Conservation (phyloP, 2,888 invertebrate genomes). For the Stenodera caucasica region DNA sequence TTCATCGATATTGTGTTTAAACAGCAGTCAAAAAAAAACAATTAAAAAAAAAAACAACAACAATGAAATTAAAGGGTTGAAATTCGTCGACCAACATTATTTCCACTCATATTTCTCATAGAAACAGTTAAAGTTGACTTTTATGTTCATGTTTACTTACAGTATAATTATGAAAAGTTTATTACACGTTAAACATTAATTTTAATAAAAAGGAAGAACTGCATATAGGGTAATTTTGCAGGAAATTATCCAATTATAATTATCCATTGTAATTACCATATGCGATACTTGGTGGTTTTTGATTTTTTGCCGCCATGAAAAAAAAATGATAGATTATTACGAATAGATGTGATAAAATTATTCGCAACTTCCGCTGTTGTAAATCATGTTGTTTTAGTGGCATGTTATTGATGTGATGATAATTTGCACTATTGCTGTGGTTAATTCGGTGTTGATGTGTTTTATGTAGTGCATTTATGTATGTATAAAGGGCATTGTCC, state of each 20-base stretch:
- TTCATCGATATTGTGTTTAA: slow-evolving; percentile 26
- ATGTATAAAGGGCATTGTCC: not conserved
- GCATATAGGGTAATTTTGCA: not conserved
- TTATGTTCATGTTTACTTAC: slow-evolving; percentile 17
- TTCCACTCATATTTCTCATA: not conserved
- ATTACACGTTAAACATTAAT: not conserved
- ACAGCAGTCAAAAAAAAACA: not conserved
- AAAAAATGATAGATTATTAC: not conserved
- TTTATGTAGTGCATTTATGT: not conserved
- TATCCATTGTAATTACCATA: not conserved
- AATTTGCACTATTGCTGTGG: slow-evolving; percentile 4
- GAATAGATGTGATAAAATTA: not conserved
- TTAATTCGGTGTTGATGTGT: slow-evolving; percentile 6
- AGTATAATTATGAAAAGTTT: slow-evolving; percentile 12
- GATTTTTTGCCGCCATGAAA: not conserved
- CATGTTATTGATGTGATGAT: not conserved
- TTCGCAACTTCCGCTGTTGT: not conserved
- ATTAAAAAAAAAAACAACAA: too few species aligned
- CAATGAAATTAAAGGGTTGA: too few species aligned
- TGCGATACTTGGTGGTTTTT: not conserved
- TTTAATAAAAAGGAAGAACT: not conserved
- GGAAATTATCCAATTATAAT: not conserved
- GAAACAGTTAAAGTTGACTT: slow-evolving; percentile 6
- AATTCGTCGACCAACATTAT: not conserved
- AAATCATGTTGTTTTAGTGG: slow-evolving; percentile 2